phyloP scores from a whole-genome alignment of 2,113 vertebrate species.

The Gasterosteus aculeatus region DNA sequence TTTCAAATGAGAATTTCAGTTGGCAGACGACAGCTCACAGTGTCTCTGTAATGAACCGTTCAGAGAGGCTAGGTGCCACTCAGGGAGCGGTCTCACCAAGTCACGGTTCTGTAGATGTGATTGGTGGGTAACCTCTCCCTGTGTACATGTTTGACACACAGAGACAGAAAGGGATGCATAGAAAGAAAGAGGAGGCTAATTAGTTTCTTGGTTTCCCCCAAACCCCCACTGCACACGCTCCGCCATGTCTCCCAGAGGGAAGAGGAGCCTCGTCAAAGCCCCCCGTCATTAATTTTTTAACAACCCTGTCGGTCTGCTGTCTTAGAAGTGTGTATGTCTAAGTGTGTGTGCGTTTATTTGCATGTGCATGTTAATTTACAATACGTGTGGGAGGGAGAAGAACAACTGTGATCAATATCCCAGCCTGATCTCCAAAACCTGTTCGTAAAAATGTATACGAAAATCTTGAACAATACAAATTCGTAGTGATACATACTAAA shows the following conservation, averaged over 20 bases:
- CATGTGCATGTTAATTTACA: constrained; percentile 20
- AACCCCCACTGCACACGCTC: constrained; percentile 25
- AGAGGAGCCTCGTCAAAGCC: constrained; percentile 68
- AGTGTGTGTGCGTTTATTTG: constrained; percentile 6
- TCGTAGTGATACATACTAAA: no score
- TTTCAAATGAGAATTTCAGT: constrained; percentile 38
- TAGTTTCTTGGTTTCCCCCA: constrained; percentile 51
- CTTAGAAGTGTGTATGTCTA: constrained; percentile 33
- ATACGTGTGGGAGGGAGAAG: neutral
- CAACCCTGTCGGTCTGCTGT: constrained; percentile 61
- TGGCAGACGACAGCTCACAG: constrained; percentile 31
- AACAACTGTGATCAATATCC: no score
- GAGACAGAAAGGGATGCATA: constrained; percentile 16
- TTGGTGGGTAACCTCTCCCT: constrained; percentile 24
- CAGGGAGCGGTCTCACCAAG: constrained; percentile 41
- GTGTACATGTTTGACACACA: constrained; percentile 42
- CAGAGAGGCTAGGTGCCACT: constrained; percentile 54
- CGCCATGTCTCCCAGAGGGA: constrained; percentile 60
- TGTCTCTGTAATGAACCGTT: constrained; percentile 49
- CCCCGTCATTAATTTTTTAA: constrained; percentile 79
- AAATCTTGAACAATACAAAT: no score
- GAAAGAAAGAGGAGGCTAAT: constrained; percentile 53
- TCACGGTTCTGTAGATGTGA: constrained; percentile 31
- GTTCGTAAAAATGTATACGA: no score
- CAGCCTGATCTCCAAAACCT: no score